A percentile compares a stretch with the other conserved stretches of the same genome.
Conservation (phyloP, 2,888 invertebrate species). For the Lasioglossum oenotherae region DNA sequence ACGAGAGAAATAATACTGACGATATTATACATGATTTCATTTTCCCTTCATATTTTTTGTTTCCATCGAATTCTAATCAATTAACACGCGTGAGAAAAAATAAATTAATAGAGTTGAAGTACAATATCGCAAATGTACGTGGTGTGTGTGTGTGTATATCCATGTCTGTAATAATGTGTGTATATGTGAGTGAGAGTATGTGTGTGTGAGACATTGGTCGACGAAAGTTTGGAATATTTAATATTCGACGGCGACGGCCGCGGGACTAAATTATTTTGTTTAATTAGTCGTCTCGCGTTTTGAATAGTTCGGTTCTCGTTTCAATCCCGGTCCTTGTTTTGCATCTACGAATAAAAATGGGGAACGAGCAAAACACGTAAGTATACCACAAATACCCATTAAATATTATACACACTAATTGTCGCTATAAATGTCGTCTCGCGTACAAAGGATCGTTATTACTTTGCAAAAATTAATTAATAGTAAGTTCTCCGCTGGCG, state of each 20-base stretch:
- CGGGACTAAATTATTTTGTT: conserved; percentile 42
- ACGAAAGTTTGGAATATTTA: conserved; percentile 39
- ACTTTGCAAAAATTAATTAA: conserved; percentile 62
- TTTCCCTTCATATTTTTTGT: conserved; percentile 22
- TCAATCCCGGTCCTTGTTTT: neutral
- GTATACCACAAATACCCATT: conserved; percentile 75
- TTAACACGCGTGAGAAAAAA: conserved; percentile 59
- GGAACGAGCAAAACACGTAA: conserved; percentile 72
- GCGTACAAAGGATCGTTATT: conserved; percentile 71
- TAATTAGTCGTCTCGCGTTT: conserved; percentile 32
- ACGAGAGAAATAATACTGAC: conserved; percentile 76
- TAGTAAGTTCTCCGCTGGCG: conserved; percentile 46
- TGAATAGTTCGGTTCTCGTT: neutral
- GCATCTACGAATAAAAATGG: conserved; percentile 56
- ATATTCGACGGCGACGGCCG: conserved; percentile 25
- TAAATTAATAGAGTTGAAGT: conserved; percentile 70
- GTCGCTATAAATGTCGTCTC: conserved; percentile 74
- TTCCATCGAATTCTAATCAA: conserved; percentile 33
- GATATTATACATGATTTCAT: conserved; percentile 73
- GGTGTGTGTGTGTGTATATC: neutral
- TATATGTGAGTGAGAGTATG: neutral
- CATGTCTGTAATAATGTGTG: conserved; percentile 18
- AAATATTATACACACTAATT: conserved; percentile 73
- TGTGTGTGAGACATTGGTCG: neutral
- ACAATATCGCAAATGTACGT: conserved; percentile 59